These are phyloP conservation scores for Forbesichthys papilliferus DNA, from an alignment of 2,113 vertebrate species.

Conservation along the genomic window DNA sequence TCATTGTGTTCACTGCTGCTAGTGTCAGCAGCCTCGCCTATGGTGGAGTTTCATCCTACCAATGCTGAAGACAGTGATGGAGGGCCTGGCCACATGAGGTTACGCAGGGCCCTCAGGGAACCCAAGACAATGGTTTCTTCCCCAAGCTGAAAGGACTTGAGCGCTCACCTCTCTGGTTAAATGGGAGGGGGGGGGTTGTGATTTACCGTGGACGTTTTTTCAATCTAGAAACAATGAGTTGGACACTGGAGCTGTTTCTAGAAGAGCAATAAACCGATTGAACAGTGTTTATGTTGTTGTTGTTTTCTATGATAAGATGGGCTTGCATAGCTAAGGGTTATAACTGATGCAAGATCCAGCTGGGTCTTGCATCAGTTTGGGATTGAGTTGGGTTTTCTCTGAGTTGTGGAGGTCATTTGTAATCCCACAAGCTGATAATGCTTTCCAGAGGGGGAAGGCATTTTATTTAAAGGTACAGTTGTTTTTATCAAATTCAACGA, in stretches of 20 bases:
- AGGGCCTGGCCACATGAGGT: conserved; percentile 19
- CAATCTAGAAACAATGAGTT: conserved; percentile 60
- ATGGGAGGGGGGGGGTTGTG: conserved; percentile 49
- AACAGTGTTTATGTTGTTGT: conserved; percentile 10
- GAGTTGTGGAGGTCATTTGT: conserved; percentile 13
- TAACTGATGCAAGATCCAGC: conserved; percentile 56
- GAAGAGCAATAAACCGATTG: conserved; percentile 38
- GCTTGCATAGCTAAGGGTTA: conserved; percentile 25
- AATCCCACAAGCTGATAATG: too few species aligned
- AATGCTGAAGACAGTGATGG: conserved; percentile 42
- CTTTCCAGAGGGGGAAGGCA: too few species aligned
- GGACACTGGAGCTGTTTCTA: conserved; percentile 58
- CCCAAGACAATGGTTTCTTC: conserved; percentile 34
- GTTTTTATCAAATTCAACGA: too few species aligned
- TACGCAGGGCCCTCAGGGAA: conserved; percentile 20
- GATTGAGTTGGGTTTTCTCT: conserved; percentile 1
- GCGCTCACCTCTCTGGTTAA: conserved; percentile 49
- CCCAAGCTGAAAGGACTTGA: conserved; percentile 16
- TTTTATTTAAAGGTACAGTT: too few species aligned
- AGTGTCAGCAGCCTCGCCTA: conserved; percentile 9
- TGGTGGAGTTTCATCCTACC: background rate
- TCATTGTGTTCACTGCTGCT: conserved; percentile 31
- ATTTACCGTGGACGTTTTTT: conserved; percentile 63
- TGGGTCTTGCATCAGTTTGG: conserved; percentile 24
- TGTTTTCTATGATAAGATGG: conserved; percentile 54